phyloP scores from a whole-genome alignment of 53 echinoderm and acorn worm genomes.

The Apostichopus leukothele region DNA sequence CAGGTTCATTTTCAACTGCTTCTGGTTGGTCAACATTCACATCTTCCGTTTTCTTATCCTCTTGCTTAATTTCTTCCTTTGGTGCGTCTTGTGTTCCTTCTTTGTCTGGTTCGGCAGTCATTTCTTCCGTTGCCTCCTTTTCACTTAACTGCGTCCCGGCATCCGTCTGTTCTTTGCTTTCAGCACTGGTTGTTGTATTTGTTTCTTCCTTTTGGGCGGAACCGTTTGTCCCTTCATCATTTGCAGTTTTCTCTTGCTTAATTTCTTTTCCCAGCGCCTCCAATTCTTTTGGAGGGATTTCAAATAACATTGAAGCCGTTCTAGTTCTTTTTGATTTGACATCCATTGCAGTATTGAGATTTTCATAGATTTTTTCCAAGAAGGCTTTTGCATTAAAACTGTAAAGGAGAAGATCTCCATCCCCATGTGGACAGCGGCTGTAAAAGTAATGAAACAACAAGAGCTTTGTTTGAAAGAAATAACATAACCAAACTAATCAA shows the following conservation, averaged over 20 bases:
- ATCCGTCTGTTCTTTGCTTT: background rate
- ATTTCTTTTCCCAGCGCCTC: constrained; percentile 69
- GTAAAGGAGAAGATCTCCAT: constrained; percentile 71
- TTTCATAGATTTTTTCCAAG: constrained; percentile 71
- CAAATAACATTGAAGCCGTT: constrained; percentile 85
- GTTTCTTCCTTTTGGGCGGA: constrained; percentile 9
- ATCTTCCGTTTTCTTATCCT: background rate
- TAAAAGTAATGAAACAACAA: background rate
- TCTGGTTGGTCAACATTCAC: background rate
- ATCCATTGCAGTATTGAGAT: constrained; percentile 67
- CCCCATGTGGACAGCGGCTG: constrained; percentile 80
- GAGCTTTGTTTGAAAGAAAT: background rate
- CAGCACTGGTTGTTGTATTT: background rate
- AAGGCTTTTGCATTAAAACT: constrained; percentile 69
- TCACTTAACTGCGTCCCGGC: constrained; percentile 21
- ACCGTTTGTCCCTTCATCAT: constrained; percentile 38
- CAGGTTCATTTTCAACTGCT: background rate
- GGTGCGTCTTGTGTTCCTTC: background rate
- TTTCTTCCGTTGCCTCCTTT: constrained; percentile 17
- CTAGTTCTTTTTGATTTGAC: constrained; percentile 72
- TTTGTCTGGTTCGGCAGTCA: background rate
- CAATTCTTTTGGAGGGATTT: constrained; percentile 79
- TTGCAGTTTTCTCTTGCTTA: constrained; percentile 49
- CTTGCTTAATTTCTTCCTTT: constrained; percentile 7
- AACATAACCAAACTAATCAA: no score